A percentile compares a stretch with the other conserved stretches of the same genome.
Conservation (phyloP, 2,797 vertebrate genomes). For the Triplophysa yarkandensis region DNA sequence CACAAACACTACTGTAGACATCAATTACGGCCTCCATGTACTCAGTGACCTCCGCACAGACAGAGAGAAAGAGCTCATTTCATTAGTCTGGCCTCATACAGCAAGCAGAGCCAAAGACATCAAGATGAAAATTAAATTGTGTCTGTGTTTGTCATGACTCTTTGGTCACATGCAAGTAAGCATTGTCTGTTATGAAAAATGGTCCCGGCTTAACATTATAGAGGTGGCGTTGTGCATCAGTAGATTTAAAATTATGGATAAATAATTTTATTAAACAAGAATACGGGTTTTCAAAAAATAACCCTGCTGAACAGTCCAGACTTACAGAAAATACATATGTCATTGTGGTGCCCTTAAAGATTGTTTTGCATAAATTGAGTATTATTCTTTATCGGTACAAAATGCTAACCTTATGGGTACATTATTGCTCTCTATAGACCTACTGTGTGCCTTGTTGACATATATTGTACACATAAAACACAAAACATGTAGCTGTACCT, state of each 20-base stretch:
- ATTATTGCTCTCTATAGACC: too few relatives aligned
- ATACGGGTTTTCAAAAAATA: not conserved
- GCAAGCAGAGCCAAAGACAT: conserved; percentile 39
- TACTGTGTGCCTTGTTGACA: too few relatives aligned
- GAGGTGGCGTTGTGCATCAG: not conserved
- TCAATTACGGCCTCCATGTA: conserved; percentile 41
- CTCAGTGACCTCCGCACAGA: conserved; percentile 40
- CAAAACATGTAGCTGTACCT: too few relatives aligned
- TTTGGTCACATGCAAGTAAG: not conserved
- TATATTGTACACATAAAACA: too few relatives aligned
- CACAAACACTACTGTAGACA: conserved; percentile 8
- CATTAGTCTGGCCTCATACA: conserved; percentile 42
- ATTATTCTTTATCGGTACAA: too few relatives aligned
- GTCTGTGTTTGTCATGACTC: not conserved
- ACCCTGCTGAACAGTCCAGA: not conserved
- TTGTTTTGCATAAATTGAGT: too few relatives aligned
- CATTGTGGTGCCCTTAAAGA: too few relatives aligned
- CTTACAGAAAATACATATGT: too few relatives aligned
- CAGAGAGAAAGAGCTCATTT: conserved; percentile 41
- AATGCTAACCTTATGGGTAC: too few relatives aligned
- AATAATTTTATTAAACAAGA: not conserved
- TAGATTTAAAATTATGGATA: not conserved
- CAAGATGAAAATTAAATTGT: conserved; percentile 26
- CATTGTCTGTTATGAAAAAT: not conserved
- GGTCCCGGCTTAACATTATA: not conserved